A percentile compares a stretch with the other conserved stretches of the same genome.
These are phyloP conservation scores for Xanthia togata DNA, from an alignment of 2,888 invertebrate species.

Conservation along the genomic window DNA sequence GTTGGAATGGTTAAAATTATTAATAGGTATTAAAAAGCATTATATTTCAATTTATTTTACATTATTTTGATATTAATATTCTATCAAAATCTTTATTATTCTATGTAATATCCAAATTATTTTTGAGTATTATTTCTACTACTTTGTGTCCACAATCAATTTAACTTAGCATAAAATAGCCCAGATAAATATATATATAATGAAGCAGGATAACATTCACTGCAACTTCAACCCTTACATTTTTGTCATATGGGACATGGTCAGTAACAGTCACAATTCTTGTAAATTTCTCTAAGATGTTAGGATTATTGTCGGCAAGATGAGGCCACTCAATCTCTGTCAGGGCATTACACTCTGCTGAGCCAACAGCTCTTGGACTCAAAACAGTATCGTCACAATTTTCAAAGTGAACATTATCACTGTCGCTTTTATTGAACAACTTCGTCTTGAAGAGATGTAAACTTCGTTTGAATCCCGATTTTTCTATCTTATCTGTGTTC, in stretches of 20 bases:
- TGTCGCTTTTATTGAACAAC: constrained; percentile 75
- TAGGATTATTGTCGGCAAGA: constrained; percentile 86
- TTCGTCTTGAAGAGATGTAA: constrained; percentile 82
- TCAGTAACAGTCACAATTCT: constrained; percentile 82
- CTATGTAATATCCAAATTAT: no score
- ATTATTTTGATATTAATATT: neutral
- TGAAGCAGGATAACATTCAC: neutral
- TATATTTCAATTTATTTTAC: neutral
- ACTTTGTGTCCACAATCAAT: neutral
- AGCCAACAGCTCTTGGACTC: constrained; percentile 90
- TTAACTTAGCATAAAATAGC: neutral
- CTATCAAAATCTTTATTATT: neutral
- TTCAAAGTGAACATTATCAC: constrained; percentile 70
- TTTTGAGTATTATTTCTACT: neutral
- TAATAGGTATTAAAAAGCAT: neutral
- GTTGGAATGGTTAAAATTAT: neutral
- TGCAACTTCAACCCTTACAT: constrained; percentile 69
- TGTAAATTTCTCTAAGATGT: constrained; percentile 88
- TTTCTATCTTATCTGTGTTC: constrained; percentile 73
- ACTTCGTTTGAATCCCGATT: constrained; percentile 80
- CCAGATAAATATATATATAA: neutral
- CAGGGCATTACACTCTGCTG: constrained; percentile 81
- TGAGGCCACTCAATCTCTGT: constrained; percentile 90
- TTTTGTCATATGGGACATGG: constrained; percentile 72
- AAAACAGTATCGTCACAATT: constrained; percentile 85